Conservation (phyloP, 2,888 invertebrate genomes). For the Lingula anatina region DNA sequence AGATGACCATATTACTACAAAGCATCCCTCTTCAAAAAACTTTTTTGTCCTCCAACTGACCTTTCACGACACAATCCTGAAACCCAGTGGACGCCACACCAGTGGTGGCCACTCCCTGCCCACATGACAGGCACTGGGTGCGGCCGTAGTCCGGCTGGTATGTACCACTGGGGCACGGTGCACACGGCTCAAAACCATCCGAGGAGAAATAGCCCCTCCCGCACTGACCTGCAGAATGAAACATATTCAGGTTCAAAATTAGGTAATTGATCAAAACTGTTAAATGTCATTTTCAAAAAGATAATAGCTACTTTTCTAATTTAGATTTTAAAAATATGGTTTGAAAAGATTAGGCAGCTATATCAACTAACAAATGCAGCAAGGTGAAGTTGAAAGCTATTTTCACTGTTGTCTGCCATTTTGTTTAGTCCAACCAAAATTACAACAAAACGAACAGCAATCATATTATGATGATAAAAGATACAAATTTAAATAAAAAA, state of each 20-base stretch:
- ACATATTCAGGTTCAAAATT: neutral
- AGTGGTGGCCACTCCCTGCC: constrained; percentile 26
- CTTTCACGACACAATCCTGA: constrained; percentile 38
- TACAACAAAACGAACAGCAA: too few species aligned
- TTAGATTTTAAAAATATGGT: neutral
- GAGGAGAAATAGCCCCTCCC: constrained; percentile 46
- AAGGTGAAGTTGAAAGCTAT: too few species aligned
- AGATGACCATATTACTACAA: too few species aligned
- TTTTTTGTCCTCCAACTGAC: too few species aligned
- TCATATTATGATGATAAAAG: too few species aligned
- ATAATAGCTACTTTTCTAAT: neutral
- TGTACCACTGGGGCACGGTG: constrained; percentile 43
- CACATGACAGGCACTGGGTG: constrained; percentile 44
- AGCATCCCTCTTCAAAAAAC: too few species aligned
- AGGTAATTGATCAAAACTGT: neutral
- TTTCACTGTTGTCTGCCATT: too few species aligned
- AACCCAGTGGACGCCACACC: constrained; percentile 32
- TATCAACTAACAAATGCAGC: too few species aligned
- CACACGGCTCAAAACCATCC: constrained; percentile 49
- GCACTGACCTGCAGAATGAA: constrained; percentile 40
- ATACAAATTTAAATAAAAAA: too few species aligned
- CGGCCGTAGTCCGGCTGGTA: constrained; percentile 51
- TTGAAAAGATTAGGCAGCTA: too few species aligned
- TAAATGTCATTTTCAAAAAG: neutral
- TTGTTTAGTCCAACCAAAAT: too few species aligned